Conservation (phyloP, 2,113 vertebrate species). For the Myotis yumanensis region DNA sequence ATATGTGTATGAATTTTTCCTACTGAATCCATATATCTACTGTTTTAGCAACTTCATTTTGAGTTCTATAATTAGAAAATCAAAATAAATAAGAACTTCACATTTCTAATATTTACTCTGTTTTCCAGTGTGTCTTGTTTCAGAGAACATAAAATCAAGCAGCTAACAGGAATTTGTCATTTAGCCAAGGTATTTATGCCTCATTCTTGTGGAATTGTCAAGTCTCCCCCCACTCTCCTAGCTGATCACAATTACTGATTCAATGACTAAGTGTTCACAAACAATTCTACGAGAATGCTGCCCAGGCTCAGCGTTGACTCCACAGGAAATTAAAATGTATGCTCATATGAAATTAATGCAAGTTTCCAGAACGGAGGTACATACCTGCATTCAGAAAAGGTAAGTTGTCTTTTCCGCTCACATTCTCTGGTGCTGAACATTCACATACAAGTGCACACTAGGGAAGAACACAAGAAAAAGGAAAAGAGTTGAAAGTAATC, state of each 20-base stretch:
- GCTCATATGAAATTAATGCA: background rate
- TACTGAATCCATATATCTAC: background rate
- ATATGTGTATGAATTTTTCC: background rate
- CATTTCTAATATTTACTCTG: background rate
- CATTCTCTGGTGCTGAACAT: slow-evolving; percentile 84
- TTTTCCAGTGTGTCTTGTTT: background rate
- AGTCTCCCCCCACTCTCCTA: background rate
- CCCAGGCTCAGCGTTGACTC: background rate
- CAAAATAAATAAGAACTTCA: background rate
- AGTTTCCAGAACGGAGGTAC: background rate
- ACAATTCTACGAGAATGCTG: background rate
- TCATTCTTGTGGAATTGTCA: background rate
- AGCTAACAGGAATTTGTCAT: background rate
- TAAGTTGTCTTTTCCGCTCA: slow-evolving; percentile 87
- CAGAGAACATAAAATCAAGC: background rate
- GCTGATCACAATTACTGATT: background rate
- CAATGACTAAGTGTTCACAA: background rate
- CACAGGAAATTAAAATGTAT: background rate
- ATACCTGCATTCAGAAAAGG: slow-evolving; percentile 93
- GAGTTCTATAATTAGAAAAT: background rate
- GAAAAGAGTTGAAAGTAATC: background rate
- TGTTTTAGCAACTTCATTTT: background rate
- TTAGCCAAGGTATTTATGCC: background rate
- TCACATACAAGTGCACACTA: slow-evolving; percentile 94
- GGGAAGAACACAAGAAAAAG: slow-evolving; percentile 66